Evolutionary conservation across 2,888 invertebrate species (phyloP).

Genomic region (Drosophila falleni): DNA sequence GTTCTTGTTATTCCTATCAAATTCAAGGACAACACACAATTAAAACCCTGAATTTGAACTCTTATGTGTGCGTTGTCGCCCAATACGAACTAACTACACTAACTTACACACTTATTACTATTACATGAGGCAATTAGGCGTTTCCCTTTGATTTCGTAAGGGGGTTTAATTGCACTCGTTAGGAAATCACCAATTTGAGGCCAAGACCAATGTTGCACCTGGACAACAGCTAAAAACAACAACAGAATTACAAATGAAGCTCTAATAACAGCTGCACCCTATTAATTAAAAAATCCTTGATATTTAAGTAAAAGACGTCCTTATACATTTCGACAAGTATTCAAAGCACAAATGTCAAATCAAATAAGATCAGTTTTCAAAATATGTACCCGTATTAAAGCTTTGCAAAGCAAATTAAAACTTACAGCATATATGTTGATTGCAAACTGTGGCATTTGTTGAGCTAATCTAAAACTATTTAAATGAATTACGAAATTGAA

Average conservation of each 20-base stretch:
- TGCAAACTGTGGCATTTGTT: background rate
- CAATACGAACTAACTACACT: background rate
- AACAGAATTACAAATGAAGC: background rate
- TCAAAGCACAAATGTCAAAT: too few species aligned
- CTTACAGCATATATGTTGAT: too few species aligned
- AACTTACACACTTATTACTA: background rate
- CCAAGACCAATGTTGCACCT: background rate
- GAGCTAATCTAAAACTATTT: background rate
- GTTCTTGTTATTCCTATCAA: background rate
- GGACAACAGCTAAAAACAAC: background rate
- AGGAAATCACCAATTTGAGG: background rate
- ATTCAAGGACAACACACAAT: conserved; percentile 22
- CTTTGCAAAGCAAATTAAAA: too few species aligned
- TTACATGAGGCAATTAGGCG: background rate
- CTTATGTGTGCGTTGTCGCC: background rate
- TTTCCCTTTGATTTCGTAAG: background rate
- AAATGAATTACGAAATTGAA: background rate
- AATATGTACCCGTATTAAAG: too few species aligned
- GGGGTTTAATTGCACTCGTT: conserved; percentile 1
- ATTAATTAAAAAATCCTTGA: background rate
- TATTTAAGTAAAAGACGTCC: background rate
- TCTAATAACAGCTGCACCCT: conserved; percentile 1
- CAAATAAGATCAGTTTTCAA: too few species aligned
- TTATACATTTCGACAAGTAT: background rate
- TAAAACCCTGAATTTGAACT: conserved; percentile 15